Conservation (phyloP, 2,888 invertebrate species). For the Dilophus febrilis region DNA sequence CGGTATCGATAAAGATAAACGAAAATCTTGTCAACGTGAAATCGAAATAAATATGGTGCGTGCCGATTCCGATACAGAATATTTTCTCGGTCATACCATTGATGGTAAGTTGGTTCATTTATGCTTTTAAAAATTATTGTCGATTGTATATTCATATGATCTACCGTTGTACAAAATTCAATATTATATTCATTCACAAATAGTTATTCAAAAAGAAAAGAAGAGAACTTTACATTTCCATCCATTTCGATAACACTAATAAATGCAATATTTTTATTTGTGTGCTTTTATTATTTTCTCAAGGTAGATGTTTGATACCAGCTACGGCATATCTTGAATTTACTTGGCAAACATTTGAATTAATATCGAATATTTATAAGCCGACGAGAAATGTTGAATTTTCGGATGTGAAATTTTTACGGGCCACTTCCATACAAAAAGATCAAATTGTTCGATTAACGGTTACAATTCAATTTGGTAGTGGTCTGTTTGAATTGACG, state of each 20-base stretch:
- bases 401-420: constrained; percentile 65
- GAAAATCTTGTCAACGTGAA: constrained; percentile 47
- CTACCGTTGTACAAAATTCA: too few species aligned
- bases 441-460: constrained; percentile 36
- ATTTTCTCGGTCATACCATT: constrained; percentile 62
- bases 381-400: constrained; percentile 65
- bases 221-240: background rate
- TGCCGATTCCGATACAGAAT: constrained; percentile 48
- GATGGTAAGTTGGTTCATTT: constrained; percentile 72
- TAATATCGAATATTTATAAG: constrained; percentile 41
- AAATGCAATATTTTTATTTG: constrained; percentile 2
- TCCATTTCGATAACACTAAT: background rate
- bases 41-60: constrained; percentile 42
- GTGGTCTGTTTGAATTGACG: constrained; percentile 44
- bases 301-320: constrained; percentile 60
- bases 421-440: constrained; percentile 63
- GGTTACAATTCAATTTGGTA: constrained; percentile 41
- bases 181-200: too few species aligned
- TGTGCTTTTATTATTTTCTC: too few species aligned
- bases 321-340: constrained; percentile 69
- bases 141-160: too few species aligned
- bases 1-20: constrained; percentile 45
- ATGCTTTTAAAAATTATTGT: too few species aligned
- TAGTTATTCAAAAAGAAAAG: too few species aligned
- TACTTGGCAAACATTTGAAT: constrained; percentile 65